Conservation (phyloP, 2,888 invertebrate species). For the Heliconius cydno region DNA sequence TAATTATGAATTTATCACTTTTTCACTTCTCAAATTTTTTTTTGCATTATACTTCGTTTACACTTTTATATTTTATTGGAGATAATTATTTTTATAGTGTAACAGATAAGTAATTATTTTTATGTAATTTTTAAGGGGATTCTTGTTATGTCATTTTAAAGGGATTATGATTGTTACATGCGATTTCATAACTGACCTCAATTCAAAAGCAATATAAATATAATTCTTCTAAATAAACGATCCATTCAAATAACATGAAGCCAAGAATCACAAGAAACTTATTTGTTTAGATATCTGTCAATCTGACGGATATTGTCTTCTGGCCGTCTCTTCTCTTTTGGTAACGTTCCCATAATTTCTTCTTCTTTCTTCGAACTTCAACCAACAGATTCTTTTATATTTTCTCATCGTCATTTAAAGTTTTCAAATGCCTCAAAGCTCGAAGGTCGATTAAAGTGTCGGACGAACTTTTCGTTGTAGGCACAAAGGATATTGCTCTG, state of each 20-base stretch:
- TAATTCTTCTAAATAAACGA: neutral
- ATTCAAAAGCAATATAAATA: neutral
- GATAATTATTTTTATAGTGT: neutral
- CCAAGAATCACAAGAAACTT: neutral
- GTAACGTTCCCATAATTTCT: neutral
- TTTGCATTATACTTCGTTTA: neutral
- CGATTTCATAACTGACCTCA: neutral
- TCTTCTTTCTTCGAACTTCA: neutral
- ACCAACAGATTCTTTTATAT: slow-evolving; percentile 51
- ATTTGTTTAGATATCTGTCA: neutral
- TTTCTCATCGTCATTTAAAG: slow-evolving; percentile 70
- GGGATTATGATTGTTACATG: neutral
- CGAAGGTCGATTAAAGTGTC: slow-evolving; percentile 77
- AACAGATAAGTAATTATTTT: neutral
- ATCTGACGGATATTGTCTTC: neutral
- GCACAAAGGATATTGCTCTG: slow-evolving; percentile 87
- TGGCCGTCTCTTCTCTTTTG: neutral
- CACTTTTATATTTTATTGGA: neutral
- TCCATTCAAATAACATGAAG: neutral
- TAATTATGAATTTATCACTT: too few relatives aligned
- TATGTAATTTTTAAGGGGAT: neutral
- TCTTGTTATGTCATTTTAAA: neutral
- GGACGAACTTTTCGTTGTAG: slow-evolving; percentile 84
- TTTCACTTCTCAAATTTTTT: neutral
- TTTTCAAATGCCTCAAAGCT: slow-evolving; percentile 71